Evolutionary conservation across 1,140 invertebrate species (phyloP).

Genomic region (Halyomorpha halys): DNA sequence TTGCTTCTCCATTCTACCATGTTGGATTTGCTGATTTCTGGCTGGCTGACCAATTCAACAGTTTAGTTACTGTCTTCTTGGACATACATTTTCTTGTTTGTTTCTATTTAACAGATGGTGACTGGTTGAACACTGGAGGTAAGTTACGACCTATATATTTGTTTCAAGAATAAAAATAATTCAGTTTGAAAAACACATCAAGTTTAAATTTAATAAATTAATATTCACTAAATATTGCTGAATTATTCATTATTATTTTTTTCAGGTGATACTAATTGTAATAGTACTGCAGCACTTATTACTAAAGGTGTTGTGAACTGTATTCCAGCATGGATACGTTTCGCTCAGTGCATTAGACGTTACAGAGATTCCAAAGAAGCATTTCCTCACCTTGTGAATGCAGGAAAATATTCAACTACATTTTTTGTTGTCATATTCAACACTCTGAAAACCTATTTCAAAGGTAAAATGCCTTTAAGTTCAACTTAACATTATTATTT

Average conservation of each 20-base stretch:
- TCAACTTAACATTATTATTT: no score
- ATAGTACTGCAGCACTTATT: constrained; percentile 21
- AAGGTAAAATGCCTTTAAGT: constrained; percentile 36
- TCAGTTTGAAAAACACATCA: no score
- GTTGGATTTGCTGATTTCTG: constrained; percentile 89
- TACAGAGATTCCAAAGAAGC: constrained; percentile 52
- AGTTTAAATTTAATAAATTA: no score
- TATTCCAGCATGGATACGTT: constrained; percentile 77
- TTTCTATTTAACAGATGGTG: constrained; percentile 46
- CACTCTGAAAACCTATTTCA: constrained; percentile 45
- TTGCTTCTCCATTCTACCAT: constrained; percentile 71
- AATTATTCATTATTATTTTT: neutral
- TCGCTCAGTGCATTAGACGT: constrained; percentile 73
- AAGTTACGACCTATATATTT: neutral
- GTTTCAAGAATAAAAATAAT: no score
- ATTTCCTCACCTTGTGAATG: constrained; percentile 66
- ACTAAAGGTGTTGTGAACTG: constrained; percentile 48
- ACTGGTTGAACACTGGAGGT: constrained; percentile 37
- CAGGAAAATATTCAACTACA: constrained; percentile 72
- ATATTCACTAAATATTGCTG: no score
- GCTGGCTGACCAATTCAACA: constrained; percentile 85
- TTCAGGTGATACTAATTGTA: constrained; percentile 5
- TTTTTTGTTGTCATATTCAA: constrained; percentile 64
- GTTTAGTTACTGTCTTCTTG: constrained; percentile 59
- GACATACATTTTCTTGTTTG: constrained; percentile 71